Evolutionary conservation across 2,888 invertebrate species (phyloP).

Genomic region (Encarsia formosa): DNA sequence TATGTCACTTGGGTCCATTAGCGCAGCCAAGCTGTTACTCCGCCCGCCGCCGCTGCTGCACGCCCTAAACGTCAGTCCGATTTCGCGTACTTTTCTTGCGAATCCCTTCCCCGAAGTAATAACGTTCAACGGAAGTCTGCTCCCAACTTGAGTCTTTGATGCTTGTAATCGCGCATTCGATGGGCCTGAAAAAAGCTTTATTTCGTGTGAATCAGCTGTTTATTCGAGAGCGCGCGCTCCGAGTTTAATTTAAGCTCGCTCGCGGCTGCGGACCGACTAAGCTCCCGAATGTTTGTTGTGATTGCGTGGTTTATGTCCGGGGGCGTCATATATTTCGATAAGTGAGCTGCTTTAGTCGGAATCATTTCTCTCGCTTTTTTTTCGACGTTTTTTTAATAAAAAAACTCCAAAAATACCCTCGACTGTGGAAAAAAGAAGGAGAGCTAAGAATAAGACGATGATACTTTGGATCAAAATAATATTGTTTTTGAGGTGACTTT

Average conservation of each 20-base stretch:
- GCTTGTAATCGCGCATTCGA: neutral
- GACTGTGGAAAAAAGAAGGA: too few relatives aligned
- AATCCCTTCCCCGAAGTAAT: constrained; percentile 29
- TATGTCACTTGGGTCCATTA: constrained; percentile 39
- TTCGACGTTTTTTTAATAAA: too few relatives aligned
- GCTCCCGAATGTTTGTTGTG: too few relatives aligned
- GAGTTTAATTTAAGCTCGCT: constrained; percentile 11
- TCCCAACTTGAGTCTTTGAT: constrained; percentile 10
- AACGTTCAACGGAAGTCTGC: constrained; percentile 32
- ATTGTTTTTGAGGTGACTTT: too few relatives aligned
- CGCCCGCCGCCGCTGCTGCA: constrained; percentile 35
- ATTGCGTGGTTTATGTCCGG: too few relatives aligned
- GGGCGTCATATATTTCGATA: too few relatives aligned
- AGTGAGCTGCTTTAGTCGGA: too few relatives aligned
- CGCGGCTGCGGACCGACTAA: neutral
- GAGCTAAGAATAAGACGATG: too few relatives aligned
- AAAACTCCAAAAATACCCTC: too few relatives aligned
- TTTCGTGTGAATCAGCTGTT: constrained; percentile 17
- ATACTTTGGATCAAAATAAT: too few relatives aligned
- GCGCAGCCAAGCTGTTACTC: constrained; percentile 24
- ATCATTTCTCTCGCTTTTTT: too few relatives aligned
- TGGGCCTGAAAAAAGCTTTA: too few relatives aligned
- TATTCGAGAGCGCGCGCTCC: neutral
- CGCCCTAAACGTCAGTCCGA: neutral
- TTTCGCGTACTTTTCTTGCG: neutral